These are phyloP conservation scores for Anticlea derivata DNA, from an alignment of 2,888 invertebrate genomes.

Conservation along the genomic window DNA sequence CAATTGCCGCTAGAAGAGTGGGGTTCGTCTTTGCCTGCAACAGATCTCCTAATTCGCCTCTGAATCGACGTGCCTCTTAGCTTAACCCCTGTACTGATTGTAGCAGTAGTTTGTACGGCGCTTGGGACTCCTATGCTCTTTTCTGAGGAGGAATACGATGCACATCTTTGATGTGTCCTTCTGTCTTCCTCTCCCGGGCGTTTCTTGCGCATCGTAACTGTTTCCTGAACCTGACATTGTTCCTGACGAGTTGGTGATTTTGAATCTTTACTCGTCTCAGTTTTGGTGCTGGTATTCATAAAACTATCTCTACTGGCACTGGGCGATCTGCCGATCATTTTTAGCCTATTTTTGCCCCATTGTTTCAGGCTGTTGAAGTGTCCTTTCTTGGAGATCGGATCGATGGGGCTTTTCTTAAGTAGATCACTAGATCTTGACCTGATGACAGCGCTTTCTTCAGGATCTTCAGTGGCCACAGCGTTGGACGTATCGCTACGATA, in stretches of 20 bases:
- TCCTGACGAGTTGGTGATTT: slow-evolving; percentile 72
- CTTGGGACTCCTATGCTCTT: slow-evolving; percentile 86
- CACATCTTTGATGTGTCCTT: slow-evolving; percentile 90
- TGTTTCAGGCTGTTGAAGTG: slow-evolving; percentile 93
- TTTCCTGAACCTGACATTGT: slow-evolving; percentile 87
- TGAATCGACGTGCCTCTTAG: slow-evolving; percentile 89
- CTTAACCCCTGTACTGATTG: slow-evolving; percentile 87
- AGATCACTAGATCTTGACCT: slow-evolving; percentile 91
- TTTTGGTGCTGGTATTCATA: slow-evolving; percentile 62
- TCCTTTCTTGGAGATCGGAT: slow-evolving; percentile 81
- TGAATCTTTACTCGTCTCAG: slow-evolving; percentile 68
- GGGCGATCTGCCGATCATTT: slow-evolving; percentile 87
- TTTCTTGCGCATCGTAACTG: slow-evolving; percentile 86
- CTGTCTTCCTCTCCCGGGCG: slow-evolving; percentile 85
- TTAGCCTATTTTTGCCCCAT: slow-evolving; percentile 92
- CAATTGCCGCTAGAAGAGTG: slow-evolving; percentile 97
- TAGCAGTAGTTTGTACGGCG: slow-evolving; percentile 79
- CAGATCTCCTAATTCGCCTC: slow-evolving; percentile 87
- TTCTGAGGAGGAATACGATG: slow-evolving; percentile 90
- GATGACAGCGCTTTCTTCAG: slow-evolving; percentile 81
- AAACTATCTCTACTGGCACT: slow-evolving; percentile 82
- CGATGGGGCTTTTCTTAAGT: slow-evolving; percentile 87
- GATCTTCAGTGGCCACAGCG: slow-evolving; percentile 80
- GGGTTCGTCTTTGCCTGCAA: slow-evolving; percentile 89
- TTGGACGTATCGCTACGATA: slow-evolving; percentile 82